Conservation (phyloP, 2,113 vertebrate genomes). For the Pavo muticus region DNA sequence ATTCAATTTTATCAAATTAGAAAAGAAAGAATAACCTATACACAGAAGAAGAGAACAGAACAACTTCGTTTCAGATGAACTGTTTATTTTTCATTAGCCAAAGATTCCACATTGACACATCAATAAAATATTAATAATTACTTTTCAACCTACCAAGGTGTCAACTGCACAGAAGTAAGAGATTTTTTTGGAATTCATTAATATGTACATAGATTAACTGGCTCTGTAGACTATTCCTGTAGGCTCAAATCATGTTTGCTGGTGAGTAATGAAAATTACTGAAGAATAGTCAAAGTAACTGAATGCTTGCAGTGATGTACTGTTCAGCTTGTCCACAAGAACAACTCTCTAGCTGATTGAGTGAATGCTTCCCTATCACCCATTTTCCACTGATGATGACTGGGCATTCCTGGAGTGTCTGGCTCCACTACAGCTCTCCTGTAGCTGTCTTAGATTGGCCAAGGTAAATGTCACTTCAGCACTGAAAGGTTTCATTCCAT, state of each 20-base stretch:
- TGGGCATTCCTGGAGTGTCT: background rate
- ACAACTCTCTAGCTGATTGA: background rate
- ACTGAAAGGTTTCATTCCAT: background rate
- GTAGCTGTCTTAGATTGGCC: background rate
- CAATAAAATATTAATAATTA: background rate
- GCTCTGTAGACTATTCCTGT: background rate
- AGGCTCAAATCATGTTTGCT: background rate
- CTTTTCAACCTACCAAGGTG: background rate
- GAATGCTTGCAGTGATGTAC: background rate
- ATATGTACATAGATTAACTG: background rate
- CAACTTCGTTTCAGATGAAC: background rate
- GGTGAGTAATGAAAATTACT: background rate
- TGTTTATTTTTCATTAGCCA: background rate
- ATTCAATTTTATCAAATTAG: background rate
- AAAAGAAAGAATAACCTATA: background rate
- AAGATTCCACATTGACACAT: background rate
- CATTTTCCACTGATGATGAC: background rate
- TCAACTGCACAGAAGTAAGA: background rate
- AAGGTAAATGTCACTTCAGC: background rate
- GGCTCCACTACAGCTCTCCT: accelerated
- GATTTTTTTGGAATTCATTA: background rate
- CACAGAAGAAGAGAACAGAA: background rate
- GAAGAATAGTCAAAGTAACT: background rate
- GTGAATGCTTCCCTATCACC: background rate
- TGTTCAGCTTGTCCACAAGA: background rate